Evolutionary conservation across 2,113 vertebrate genomes (phyloP), one percentile per base, ranked within the genome.

Genomic region (Solenodon paradoxus): DNA sequence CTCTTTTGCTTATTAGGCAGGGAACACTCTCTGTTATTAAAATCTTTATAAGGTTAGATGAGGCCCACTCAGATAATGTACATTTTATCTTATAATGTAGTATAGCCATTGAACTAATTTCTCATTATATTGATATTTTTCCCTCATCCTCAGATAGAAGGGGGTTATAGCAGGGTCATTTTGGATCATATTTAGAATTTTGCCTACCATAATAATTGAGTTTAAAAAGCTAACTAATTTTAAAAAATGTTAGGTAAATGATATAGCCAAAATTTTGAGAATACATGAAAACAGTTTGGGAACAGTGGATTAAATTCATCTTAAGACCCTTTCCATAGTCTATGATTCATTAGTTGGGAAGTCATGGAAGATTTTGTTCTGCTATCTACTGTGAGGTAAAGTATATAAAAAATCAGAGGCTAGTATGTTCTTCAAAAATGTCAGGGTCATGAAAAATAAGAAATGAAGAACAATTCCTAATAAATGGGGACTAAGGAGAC

Each of bases 181-280:
- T 47, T 40, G 5, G 16, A 20, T 77, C n/a, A 75, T 88, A 80
- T 51, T 90, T 90, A 88, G 28, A 71, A 92, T 53, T 90, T 57
- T 90, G 2, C 16, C 68, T 69, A 40, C 22, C 38, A 90, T 8
- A 89, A 11, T n/a, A 45, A 72, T 93, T 57, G 84, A 45, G 64
- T 81, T 88, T 72, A 53, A 88, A 96, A 85, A 61, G 17, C 81
- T 16, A 77, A 59, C 1, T 79, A 87, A 83, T 90, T 95, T 92
- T 90, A 87, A 74, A 53, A 74, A 68, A n/a, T 63, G 17, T 88
- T 84, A 49, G n/a, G 19, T 93, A 75, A 93, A 63, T 81, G 10
- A 30, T 61, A 81, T 47, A 15, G 24, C 12, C 35, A 92, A 42
- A 81, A 68, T 55, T 79, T 93, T 61, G 45, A 90, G 19, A 74